Percentiles rank a stretch among this genome's conserved stretches.
Conservation (phyloP, 2,113 vertebrate genomes). For the Collichthys lucidus region DNA sequence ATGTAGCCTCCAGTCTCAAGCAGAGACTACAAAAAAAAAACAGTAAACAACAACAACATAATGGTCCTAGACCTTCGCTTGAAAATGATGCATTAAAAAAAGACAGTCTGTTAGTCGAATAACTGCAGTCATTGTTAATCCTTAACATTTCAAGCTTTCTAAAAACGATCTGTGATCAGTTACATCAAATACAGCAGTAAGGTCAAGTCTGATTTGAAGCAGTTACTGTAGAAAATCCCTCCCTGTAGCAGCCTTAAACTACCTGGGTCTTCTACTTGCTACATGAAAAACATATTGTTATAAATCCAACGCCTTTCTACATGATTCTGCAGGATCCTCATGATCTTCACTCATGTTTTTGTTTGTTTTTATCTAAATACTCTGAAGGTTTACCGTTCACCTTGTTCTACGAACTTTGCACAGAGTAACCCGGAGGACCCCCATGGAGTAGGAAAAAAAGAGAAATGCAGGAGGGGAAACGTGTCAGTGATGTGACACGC, state of each 20-base stretch:
- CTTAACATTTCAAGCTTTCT: background rate
- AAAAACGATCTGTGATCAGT: background rate
- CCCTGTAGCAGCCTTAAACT: background rate
- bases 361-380: background rate
- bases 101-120: too few species aligned
- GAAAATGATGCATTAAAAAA: background rate
- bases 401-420: conserved; percentile 44
- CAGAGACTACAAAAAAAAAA: too few species aligned
- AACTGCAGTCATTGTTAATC: too few species aligned
- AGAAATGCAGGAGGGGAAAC: background rate
- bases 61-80: background rate
- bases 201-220: background rate
- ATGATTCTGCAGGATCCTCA: background rate
- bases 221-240: background rate
- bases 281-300: too few species aligned
- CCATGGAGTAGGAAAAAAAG: background rate
- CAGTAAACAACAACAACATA: too few species aligned
- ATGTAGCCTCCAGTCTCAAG: too few species aligned
- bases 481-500: background rate
- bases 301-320: too few species aligned
- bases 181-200: too few species aligned
- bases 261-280: background rate
- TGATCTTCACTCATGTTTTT: background rate
- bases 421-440: conserved; percentile 16
- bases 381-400: conserved; percentile 1